Evolutionary conservation across 2,888 invertebrate species (phyloP), one percentile per base, ranked within the genome.

Genomic region (Glyphotaelius pellucidus): DNA sequence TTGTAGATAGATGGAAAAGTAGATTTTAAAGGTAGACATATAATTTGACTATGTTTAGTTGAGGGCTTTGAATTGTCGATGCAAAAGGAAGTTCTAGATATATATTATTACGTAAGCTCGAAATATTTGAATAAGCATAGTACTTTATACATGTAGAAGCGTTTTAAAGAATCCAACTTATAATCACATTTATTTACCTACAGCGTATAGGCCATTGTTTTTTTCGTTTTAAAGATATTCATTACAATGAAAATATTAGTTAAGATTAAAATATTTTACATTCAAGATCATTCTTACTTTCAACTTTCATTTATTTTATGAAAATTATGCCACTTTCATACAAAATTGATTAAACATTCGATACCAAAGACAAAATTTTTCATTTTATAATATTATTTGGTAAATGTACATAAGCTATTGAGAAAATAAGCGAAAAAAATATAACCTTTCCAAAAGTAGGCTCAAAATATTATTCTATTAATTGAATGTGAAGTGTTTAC

Each of bases 61-160:
- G 52, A 87, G 87, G 87, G 67, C 86, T 87, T 92, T 93, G 93
- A 93, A 93, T 93, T 93, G 93, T 93, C 93, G 92, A 92, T 93
- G 93, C 93, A 93, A 93, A 93, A 93, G 93, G 93, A 93, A 93
- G 93, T 90, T 91, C 89, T 90, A 91, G 90, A 81, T 92, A 79
- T 93, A 47, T 47, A 47, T 47, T 47, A 47, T 14, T 47, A 80
- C 93, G 67, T 25, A 93, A 93, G 93, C 93, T 93, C 93, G 93
- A 93, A 93, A 93, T 91, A 92, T 92, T 89, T 52, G 83, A 90
- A 92, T 80, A 90, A 92, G 83, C 80, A 80, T 92, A 90, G 80
- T 80, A 87, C 30, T 87, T 87, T 87, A 35, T 87, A 87, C 83
- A 67, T 79, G 81, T 38, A 92, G 86, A 90, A 52, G 87, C 86